These are phyloP conservation scores for Pedetes capensis DNA, from an alignment of 2,113 vertebrate species.

Conservation along the genomic window DNA sequence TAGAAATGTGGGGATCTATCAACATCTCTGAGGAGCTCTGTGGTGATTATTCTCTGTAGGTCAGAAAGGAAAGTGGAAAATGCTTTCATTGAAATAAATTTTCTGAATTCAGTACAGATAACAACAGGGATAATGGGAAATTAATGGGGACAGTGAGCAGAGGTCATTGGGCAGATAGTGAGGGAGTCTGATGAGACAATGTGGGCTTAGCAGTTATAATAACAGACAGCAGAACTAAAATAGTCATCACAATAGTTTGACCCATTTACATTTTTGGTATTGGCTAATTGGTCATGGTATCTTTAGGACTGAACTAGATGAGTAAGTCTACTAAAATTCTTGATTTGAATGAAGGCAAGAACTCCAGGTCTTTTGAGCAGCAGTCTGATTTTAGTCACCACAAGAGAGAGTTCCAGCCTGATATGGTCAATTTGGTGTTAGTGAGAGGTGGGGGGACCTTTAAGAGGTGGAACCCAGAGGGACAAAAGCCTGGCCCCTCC, in stretches of 20 bases:
- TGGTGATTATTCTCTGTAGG: background rate
- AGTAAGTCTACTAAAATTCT: background rate
- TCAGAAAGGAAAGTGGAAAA: background rate
- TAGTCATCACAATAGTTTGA: background rate
- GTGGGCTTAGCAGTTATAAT: background rate
- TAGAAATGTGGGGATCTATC: background rate
- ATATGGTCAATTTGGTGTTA: background rate
- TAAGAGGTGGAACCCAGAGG: background rate
- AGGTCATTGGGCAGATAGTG: background rate
- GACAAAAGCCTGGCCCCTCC: background rate
- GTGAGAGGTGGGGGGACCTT: background rate
- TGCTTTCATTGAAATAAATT: background rate
- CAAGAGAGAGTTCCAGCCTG: background rate
- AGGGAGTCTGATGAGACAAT: background rate
- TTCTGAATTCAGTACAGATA: background rate
- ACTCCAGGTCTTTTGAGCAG: background rate
- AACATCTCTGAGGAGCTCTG: background rate
- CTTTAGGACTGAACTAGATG: background rate
- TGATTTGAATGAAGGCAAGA: background rate
- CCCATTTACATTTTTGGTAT: background rate
- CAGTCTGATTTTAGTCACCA: background rate
- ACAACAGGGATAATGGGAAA: background rate
- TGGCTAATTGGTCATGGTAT: background rate
- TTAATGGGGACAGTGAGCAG: background rate
- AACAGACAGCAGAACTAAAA: background rate